Percentiles rank a stretch among this genome's conserved stretches.
These are phyloP conservation scores for Rattus rattus DNA, from an alignment of 2,113 vertebrate species.

Conservation along the genomic window DNA sequence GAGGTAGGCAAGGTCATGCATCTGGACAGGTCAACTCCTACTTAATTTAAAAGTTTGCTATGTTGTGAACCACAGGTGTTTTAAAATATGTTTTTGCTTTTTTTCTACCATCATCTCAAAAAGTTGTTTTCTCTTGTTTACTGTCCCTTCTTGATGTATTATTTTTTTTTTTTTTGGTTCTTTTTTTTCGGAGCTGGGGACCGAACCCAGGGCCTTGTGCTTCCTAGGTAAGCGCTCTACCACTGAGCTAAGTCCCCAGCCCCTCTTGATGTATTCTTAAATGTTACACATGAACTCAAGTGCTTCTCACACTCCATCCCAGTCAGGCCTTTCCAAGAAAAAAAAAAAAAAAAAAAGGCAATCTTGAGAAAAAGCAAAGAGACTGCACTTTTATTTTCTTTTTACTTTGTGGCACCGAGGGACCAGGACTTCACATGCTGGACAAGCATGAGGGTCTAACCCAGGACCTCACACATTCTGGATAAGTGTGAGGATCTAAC, in stretches of 20 bases:
- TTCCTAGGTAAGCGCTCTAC: too few relatives aligned
- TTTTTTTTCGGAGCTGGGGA: too few relatives aligned
- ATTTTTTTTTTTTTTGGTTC: too few relatives aligned
- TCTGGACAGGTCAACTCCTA: not conserved
- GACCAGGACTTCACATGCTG: not conserved
- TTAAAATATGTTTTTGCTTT: not conserved
- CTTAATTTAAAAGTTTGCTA: not conserved
- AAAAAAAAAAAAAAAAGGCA: not conserved
- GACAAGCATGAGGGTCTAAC: not conserved
- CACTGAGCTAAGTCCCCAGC: too few relatives aligned
- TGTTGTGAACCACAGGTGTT: not conserved
- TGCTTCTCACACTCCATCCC: not conserved
- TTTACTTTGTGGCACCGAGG: not conserved
- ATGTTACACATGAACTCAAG: not conserved
- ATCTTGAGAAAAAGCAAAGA: not conserved
- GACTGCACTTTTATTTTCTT: not conserved
- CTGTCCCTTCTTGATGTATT: not conserved
- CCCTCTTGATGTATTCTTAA: too few relatives aligned
- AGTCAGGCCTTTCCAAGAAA: not conserved
- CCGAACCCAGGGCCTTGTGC: too few relatives aligned
- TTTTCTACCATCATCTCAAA: slow-evolving; percentile 7
- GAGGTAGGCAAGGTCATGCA: not conserved
- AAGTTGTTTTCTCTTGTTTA: not conserved
- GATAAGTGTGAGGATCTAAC: not conserved
- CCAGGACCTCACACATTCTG: not conserved